These are phyloP conservation scores for Desmodus rotundus DNA, from an alignment of 2,113 vertebrate genomes.

Conservation along the genomic window DNA sequence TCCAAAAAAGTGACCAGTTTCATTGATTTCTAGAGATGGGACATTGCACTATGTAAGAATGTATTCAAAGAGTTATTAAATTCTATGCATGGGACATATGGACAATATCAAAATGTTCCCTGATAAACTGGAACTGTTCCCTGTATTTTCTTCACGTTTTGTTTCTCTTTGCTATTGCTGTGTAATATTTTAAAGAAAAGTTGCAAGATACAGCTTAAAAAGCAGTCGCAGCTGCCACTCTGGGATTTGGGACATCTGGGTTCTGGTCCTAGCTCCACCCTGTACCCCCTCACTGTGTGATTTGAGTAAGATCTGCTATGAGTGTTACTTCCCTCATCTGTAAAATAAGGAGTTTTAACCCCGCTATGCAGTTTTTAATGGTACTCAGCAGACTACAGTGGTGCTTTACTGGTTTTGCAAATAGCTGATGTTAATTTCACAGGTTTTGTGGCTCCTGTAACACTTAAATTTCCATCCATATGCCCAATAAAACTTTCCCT, in stretches of 20 bases:
- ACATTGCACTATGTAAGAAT: background rate
- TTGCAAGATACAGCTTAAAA: background rate
- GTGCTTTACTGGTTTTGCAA: background rate
- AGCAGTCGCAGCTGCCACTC: background rate
- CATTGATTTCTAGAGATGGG: background rate
- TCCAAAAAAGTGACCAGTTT: background rate
- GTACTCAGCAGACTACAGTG: background rate
- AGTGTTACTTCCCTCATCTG: background rate
- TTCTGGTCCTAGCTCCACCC: background rate
- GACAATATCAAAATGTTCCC: background rate
- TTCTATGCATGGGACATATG: background rate
- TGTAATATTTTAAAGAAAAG: constrained; percentile 29
- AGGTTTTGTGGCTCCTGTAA: background rate
- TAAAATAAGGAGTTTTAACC: background rate
- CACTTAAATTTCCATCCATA: background rate
- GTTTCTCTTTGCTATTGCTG: background rate
- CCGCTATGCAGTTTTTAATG: background rate
- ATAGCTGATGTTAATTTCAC: background rate
- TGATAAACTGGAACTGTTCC: background rate
- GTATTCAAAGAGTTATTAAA: background rate
- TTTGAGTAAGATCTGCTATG: background rate
- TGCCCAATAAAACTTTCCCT: background rate
- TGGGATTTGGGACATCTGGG: background rate
- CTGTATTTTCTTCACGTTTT: background rate
- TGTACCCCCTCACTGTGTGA: background rate